A percentile compares a stretch with the other conserved stretches of the same genome.
Evolutionary conservation across 2,797 vertebrate species (phyloP).

Genomic region (Xerus rutilus): DNA sequence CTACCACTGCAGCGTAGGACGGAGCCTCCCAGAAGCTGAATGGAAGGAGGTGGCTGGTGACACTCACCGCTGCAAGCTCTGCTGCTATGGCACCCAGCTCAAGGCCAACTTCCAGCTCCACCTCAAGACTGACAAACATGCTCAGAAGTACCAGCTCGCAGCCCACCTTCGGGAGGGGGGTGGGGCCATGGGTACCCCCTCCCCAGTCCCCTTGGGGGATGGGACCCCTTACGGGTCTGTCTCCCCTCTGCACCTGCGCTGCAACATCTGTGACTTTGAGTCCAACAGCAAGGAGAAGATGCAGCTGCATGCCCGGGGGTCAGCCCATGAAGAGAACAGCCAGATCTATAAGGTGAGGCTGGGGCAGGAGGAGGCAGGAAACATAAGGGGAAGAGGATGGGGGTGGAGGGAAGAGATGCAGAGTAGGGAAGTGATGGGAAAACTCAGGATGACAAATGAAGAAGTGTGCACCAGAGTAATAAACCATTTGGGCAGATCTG

Average conservation of each 20-base stretch:
- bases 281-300: constrained; percentile 88
- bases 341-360: constrained; percentile 85
- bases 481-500: neutral
- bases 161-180: constrained; percentile 88
- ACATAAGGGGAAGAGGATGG: neutral
- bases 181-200: constrained; percentile 50
- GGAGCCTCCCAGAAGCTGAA: constrained; percentile 85
- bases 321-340: constrained; percentile 85
- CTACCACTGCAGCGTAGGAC: constrained; percentile 84
- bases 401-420: neutral
- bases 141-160: constrained; percentile 87
- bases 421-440: neutral
- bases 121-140: constrained; percentile 88
- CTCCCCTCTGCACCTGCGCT: constrained; percentile 85
- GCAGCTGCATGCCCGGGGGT: constrained; percentile 84
- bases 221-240: constrained; percentile 79
- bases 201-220: constrained; percentile 69
- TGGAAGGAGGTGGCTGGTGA: constrained; percentile 87
- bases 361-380: neutral
- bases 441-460: neutral
- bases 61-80: constrained; percentile 87
- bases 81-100: constrained; percentile 87
- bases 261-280: constrained; percentile 88
- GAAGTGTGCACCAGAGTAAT: neutral
- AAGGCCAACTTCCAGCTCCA: constrained; percentile 89